Percentiles rank a stretch among this genome's conserved stretches.
These are phyloP conservation scores for Anisognathus igniventris DNA, from an alignment of 2,797 vertebrate genomes.

Conservation along the genomic window DNA sequence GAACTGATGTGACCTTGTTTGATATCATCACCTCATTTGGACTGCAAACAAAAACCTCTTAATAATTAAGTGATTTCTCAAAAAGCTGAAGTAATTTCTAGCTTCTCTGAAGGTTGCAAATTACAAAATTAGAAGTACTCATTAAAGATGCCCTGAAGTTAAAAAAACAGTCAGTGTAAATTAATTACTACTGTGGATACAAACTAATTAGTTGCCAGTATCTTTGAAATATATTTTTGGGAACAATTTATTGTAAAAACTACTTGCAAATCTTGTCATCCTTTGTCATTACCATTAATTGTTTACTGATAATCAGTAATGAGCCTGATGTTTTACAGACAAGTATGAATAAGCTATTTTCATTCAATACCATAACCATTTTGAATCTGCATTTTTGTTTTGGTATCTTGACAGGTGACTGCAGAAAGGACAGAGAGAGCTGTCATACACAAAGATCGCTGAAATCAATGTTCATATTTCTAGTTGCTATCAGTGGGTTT, in stretches of 20 bases:
- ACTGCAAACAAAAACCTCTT: slow-evolving; percentile 6
- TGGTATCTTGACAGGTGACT: neutral
- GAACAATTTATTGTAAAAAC: neutral
- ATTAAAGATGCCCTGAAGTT: slow-evolving; percentile 6
- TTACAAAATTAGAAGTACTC: neutral
- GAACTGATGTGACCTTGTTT: neutral
- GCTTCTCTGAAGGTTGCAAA: neutral
- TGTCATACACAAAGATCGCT: neutral
- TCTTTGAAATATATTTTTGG: neutral
- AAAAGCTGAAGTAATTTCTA: neutral
- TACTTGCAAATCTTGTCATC: neutral
- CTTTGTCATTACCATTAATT: neutral
- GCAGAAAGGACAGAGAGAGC: neutral
- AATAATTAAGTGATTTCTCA: slow-evolving; percentile 14
- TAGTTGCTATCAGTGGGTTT: neutral
- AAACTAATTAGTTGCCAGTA: neutral
- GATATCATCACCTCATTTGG: neutral
- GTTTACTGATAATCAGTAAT: neutral
- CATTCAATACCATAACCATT: neutral
- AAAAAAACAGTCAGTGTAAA: neutral
- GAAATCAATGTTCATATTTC: neutral
- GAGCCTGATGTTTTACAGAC: neutral
- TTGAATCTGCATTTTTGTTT: neutral
- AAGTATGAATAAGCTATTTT: neutral
- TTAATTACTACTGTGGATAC: neutral